Evolutionary conservation across 2,888 invertebrate species (phyloP), one percentile per base, ranked within the genome.

Genomic region (Agonopterix subpropinquella): DNA sequence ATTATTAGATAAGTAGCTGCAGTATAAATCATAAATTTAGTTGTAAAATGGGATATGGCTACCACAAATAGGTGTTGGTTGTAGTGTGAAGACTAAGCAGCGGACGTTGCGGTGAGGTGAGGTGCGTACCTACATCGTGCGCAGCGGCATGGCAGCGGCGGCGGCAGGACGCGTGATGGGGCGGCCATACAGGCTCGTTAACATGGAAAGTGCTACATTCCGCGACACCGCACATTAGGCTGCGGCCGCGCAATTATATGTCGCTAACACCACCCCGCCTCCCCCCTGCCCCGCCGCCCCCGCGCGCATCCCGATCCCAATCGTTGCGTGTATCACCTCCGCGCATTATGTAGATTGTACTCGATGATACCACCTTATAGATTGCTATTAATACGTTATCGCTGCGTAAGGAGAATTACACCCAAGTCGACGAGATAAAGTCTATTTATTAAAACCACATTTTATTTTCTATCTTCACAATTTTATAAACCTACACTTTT

Each of bases 11-110:
- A 73, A 72, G 71, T 74, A 66, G 65, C 59, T 60, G 61, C 57
- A 54, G 57, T 64, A 66, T 71, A 67, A 68, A 64, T 68, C 69
- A 65, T 76, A 73, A 70, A 70, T 73, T 73, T 67, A 61, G 71
- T 73, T 73, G 70, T 79, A 77, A 77, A 73, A 61, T 67, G 61
- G 67, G 64, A 70, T 72, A 70, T 72, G 28, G 68, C 62, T 61
- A 77, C 81, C 82, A 61, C 81, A 81, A 81, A 80, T 77, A 77
- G 77, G 76, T 78, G 78, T 79, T 70, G 74, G 66, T 65, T 67
- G 51, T 48, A 45, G 72, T 67, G 63, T 70, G 67, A 67, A 65
- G 68, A 68, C 68, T 70, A 71, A 70, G 58, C 70, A 67, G 73
- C 77, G 78, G 78, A 76, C 72, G 70, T 75, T 81, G 82, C 66